phyloP scores from a whole-genome alignment of 2,113 vertebrate genomes.

The Alosa alosa region DNA sequence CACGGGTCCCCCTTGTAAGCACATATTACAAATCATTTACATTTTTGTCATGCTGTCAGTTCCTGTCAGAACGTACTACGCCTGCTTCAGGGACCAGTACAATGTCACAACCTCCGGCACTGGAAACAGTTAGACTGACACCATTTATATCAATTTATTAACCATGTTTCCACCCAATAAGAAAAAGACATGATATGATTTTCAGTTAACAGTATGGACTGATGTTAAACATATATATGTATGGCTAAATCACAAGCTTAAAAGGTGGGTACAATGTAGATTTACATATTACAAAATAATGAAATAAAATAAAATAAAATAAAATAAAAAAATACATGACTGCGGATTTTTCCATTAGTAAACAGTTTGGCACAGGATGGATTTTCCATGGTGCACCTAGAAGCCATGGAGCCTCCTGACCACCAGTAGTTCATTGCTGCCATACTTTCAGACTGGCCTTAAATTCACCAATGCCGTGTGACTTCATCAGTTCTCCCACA shows the following conservation, averaged over 20 bases:
- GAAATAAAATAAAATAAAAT: no score
- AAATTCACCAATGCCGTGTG: conserved; percentile 72
- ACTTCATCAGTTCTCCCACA: conserved; percentile 57
- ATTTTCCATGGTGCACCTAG: neutral
- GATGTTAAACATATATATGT: neutral
- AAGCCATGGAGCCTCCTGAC: conserved; percentile 31
- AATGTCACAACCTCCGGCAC: no score
- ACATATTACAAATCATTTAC: neutral
- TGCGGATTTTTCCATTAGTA: neutral
- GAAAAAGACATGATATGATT: neutral
- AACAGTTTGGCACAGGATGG: neutral
- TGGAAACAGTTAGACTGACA: neutral
- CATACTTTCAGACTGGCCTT: conserved; percentile 62
- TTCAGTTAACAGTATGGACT: neutral
- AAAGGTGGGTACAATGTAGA: neutral
- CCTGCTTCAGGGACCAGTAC: neutral
- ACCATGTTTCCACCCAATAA: neutral
- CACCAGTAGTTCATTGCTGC: conserved; percentile 41
- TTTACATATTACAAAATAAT: neutral
- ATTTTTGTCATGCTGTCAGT: neutral
- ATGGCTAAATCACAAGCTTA: neutral
- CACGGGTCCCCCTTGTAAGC: neutral
- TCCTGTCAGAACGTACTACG: neutral
- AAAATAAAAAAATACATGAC: neutral
- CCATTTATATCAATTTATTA: neutral